Base-by-base conservation (phyloP, 2,797 vertebrate genomes). In the Sebastiscus albofasciatus region DNA sequence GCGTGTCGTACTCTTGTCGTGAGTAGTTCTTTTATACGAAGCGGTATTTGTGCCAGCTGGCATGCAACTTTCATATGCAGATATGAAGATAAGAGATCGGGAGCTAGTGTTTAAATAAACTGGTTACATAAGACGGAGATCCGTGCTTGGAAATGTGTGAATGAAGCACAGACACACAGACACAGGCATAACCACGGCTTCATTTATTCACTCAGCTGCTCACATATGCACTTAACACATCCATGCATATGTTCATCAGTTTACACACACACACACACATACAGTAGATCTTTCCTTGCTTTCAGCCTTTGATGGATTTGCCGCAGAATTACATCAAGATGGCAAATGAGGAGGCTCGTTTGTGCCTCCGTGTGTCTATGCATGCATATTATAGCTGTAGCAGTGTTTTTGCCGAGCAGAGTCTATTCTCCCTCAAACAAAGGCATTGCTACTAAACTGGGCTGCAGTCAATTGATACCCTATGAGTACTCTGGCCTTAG, bases 31-130 rank as follows among this genome's bases (percentile, higher is more conserved):
- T 91, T 92, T 81, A 86, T 85, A 82, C 14, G 18, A 66, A 85
- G 72, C 33, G 59, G 76, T 86, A 56, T 89, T 84, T 89, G 77
- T 91, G 90, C 90, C 92, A 94, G 92, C 90, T 93, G 93, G 90
- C 90, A 87, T 88, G 75, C 79, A 87, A 89, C 82, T 88, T 86
- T 86, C 85, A 84, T 79, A 87, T 79, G 87, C 85, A 90, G 85
- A 92, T 92, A 89, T 82, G 77, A 88, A 73, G 87, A 93, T 87
- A 86, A 87, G 79, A 86, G 82, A 81, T 80, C 4, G 31, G 52
- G 62, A 87, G 84, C 82, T 55, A 18, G 85, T 80, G 83, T 89
- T 90, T 80, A 85, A 88, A 92, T 88, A 79, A 82, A 90, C 80
- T 54, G 55, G 82, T 94, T 93, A 91, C 69, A 58, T 94, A 93